phyloP scores from a whole-genome alignment of 2,888 invertebrate genomes.

The Pyrrhia umbra region DNA sequence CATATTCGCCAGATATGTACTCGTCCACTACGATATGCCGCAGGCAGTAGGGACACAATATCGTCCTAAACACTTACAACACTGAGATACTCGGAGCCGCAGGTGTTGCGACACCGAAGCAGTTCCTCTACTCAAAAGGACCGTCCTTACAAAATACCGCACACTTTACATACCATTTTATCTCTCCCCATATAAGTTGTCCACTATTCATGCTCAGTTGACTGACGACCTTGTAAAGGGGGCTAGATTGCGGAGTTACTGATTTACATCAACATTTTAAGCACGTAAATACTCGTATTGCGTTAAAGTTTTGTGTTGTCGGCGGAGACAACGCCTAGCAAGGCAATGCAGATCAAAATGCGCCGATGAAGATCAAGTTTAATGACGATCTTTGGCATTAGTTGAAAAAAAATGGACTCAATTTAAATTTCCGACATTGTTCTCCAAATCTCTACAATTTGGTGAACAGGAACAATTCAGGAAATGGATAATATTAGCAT shows the following conservation, averaged over 20 bases:
- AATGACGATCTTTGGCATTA: too few species aligned
- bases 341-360: too few species aligned
- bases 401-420: too few species aligned
- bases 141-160: not conserved
- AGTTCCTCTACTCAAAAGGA: not conserved
- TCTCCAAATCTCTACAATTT: too few species aligned
- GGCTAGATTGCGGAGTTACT: conserved; percentile 13
- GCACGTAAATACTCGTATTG: conserved; percentile 41
- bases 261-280: conserved; percentile 55
- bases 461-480: too few species aligned
- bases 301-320: too few species aligned
- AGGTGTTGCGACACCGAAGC: not conserved
- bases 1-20: too few species aligned
- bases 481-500: too few species aligned
- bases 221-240: conserved; percentile 10
- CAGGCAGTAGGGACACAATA: not conserved
- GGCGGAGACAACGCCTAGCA: not conserved
- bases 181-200: conserved; percentile 22
- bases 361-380: too few species aligned
- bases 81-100: not conserved
- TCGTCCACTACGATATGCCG: not conserved
- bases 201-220: not conserved
- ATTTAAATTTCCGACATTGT: too few species aligned
- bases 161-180: conserved; percentile 31
- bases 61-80: not conserved